These are phyloP conservation scores for Mugil cephalus DNA, from an alignment of 2,113 vertebrate species.

Conservation along the genomic window DNA sequence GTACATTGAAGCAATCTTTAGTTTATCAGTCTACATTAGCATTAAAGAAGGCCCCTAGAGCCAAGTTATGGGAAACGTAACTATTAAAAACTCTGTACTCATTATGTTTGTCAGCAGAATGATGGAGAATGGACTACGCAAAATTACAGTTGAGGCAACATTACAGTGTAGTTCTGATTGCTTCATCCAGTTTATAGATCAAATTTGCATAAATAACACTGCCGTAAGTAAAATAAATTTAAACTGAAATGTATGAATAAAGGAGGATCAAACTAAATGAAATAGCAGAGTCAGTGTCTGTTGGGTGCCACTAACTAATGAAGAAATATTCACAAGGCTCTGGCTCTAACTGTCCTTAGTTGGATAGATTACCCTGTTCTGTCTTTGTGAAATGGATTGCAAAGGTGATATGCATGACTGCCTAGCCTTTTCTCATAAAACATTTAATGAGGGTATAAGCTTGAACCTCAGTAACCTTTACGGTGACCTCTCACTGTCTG, in stretches of 20 bases:
- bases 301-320: constrained; percentile 31
- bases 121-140: neutral
- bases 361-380: constrained; percentile 32
- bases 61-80: neutral
- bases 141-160: neutral
- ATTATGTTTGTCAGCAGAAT: neutral
- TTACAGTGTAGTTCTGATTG: no score
- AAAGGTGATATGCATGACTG: constrained; percentile 54
- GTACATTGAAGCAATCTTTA: no score
- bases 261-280: neutral
- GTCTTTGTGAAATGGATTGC: constrained; percentile 42
- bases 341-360: constrained; percentile 25
- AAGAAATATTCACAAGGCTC: constrained; percentile 16
- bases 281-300: neutral
- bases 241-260: neutral
- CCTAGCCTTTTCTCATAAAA: constrained; percentile 65
- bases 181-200: neutral
- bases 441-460: constrained; percentile 69
- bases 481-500: constrained; percentile 58
- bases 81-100: neutral
- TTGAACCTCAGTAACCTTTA: constrained; percentile 58
- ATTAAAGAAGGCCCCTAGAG: no score
- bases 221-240: neutral
- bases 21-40: neutral
- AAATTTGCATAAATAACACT: neutral